Evolutionary conservation across 2,113 vertebrate species (phyloP).

Genomic region (Pteronura brasiliensis): DNA sequence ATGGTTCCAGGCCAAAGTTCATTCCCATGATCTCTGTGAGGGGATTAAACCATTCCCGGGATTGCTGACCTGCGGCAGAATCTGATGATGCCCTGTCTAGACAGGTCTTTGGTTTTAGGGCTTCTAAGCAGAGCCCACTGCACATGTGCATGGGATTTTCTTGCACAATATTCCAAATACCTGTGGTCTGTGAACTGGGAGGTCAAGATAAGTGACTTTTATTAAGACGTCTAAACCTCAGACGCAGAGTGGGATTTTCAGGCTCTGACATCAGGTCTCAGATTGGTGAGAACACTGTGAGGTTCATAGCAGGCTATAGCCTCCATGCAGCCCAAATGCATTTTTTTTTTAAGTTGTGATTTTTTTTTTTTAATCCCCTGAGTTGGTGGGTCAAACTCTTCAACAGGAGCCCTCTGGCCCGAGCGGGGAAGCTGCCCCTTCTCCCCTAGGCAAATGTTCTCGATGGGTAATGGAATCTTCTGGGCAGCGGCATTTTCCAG

Average conservation of each 20-base stretch:
- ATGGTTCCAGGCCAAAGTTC: not conserved
- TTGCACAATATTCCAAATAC: not conserved
- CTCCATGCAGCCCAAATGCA: too few relatives aligned
- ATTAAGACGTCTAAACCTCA: not conserved
- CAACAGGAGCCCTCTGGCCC: not conserved
- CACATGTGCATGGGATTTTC: fast-evolving
- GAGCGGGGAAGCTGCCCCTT: not conserved
- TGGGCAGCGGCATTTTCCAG: not conserved
- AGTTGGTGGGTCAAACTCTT: not conserved
- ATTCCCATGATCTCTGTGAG: fast-evolving
- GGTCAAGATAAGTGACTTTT: not conserved
- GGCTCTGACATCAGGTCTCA: not conserved
- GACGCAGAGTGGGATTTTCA: not conserved
- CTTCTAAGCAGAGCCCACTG: fast-evolving
- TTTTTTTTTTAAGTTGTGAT: too few relatives aligned
- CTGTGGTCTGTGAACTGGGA: not conserved
- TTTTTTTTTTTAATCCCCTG: fast-evolving
- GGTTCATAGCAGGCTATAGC: fast-evolving
- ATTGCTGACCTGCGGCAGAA: fast-evolving
- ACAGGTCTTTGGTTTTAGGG: not conserved
- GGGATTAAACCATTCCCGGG: fast-evolving
- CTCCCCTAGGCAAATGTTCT: not conserved
- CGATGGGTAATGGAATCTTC: fast-evolving
- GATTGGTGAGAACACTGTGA: fast-evolving
- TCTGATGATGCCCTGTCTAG: not conserved